Base-by-base conservation (phyloP, 1,140 invertebrate species). In the Zaprionus tsacasi region DNA sequence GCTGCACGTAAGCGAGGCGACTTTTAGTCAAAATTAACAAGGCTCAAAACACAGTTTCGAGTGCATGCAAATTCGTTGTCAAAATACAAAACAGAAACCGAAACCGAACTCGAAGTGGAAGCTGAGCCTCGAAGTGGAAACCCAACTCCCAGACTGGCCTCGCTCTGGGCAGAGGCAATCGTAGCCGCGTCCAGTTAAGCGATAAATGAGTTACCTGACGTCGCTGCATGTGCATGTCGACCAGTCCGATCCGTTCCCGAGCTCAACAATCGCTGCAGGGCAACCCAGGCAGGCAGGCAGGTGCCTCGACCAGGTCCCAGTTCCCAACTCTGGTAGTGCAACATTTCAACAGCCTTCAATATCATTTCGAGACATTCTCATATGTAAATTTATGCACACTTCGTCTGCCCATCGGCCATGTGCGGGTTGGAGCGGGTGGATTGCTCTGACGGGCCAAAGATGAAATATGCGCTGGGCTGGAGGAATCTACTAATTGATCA, bases 1-100 rank as follows among this genome's bases (percentile, higher is more conserved):
- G 58, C 33, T 48, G 68, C 82, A 78, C 82, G 77, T 79, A 74
- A 72, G 76, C 69, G 73, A 88, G 67, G 67, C 70, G 70, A 85
- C 76, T 85, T 87, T 89, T 81, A 79, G 85, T 85, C 85, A 89
- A 90, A 90, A 82, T 81, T 82, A 90, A 90, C 89, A 91, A 89
- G 85, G 67, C 82, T 91, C 86, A 77, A 81, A 91, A 91, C 89
- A 91, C 89, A 91, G 81, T 82, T 87, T 91, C 70, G 67, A 86
- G 64, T 76, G 85, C 89, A 91, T 91, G 89, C 89, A 91, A 91
- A 91, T 91, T 91, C 89, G 89, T 81, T 91, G 82, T 91, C 80
- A 71, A 89, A 88, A 85, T 88, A 88, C 55, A 70, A 65, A 58
- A 61, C 68, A 77, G 65, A 80, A 68, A 64, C 60, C 33, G 59